These are phyloP conservation scores for human (Homo sapiens) DNA, from an alignment of 2,113 vertebrate genomes.

Conservation along the genomic window DNA sequence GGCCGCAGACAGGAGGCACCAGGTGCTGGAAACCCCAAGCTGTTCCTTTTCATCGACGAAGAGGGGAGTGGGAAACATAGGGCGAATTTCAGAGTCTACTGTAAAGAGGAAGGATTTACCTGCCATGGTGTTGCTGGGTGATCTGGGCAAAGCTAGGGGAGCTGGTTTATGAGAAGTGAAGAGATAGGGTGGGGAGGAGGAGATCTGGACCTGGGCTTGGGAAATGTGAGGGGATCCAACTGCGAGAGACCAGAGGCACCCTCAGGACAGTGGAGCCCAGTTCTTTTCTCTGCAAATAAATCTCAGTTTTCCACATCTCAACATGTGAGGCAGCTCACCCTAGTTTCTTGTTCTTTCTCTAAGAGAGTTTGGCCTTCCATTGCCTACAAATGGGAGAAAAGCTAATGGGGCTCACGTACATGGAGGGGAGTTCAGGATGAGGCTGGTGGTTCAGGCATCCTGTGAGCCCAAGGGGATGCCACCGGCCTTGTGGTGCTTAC, in stretches of 20 bases:
- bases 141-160: neutral
- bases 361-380: neutral
- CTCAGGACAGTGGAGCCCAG: neutral
- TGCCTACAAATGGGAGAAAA: neutral
- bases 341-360: conserved; percentile 76
- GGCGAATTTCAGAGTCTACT: neutral
- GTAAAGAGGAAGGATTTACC: neutral
- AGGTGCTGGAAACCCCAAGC: neutral
- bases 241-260: neutral
- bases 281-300: neutral
- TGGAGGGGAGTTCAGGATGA: neutral
- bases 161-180: neutral
- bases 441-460: neutral
- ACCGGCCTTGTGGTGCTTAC: neutral
- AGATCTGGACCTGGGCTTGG: too few relatives aligned
- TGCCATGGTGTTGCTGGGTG: fast-evolving
- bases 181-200: neutral
- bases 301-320: neutral
- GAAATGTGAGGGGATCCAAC: too few relatives aligned
- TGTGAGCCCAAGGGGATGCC: fast-evolving
- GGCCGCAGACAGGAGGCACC: too few relatives aligned
- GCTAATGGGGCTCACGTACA: neutral
- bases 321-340: fast-evolving
- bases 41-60: neutral
- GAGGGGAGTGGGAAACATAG: too few relatives aligned